Percentiles rank a stretch among this genome's conserved stretches.
Evolutionary conservation across 2,113 vertebrate genomes (phyloP).

Genomic region (Myrmophylax atrothorax): DNA sequence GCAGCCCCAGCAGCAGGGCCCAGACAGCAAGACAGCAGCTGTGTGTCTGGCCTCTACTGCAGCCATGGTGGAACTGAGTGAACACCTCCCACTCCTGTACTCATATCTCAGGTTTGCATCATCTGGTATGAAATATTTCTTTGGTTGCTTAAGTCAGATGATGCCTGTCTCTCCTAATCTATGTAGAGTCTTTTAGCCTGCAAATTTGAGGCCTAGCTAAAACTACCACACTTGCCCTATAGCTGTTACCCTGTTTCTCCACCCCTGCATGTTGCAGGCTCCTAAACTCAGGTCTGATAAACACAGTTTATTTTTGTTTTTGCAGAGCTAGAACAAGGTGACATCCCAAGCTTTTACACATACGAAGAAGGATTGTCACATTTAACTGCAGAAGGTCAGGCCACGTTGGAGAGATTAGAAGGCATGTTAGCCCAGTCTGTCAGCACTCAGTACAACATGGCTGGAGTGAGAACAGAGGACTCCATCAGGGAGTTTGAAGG

Average conservation of each 20-base stretch:
- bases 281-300: neutral
- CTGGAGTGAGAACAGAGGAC: slow-evolving; percentile 90
- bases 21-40: no score
- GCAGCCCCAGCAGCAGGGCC: no score
- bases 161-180: no score
- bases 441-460: slow-evolving; percentile 93
- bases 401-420: slow-evolving; percentile 91
- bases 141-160: no score
- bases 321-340: slow-evolving; percentile 85
- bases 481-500: slow-evolving; percentile 85
- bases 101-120: no score
- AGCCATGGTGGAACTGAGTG: no score
- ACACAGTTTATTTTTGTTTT: neutral
- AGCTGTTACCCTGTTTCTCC: neutral
- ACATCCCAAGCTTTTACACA: slow-evolving; percentile 92
- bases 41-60: no score
- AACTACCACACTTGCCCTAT: neutral
- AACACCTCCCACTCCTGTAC: no score
- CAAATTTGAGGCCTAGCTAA: no score
- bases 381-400: slow-evolving; percentile 90
- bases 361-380: slow-evolving; percentile 94
- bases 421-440: slow-evolving; percentile 92
- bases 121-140: no score
- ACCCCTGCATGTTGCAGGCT: neutral
- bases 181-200: no score